Percentiles rank a stretch among this genome's conserved stretches.
These are phyloP conservation scores for Pocillopora meandrina DNA, from an alignment of 92 coral and sea anemone genomes.

Conservation along the genomic window DNA sequence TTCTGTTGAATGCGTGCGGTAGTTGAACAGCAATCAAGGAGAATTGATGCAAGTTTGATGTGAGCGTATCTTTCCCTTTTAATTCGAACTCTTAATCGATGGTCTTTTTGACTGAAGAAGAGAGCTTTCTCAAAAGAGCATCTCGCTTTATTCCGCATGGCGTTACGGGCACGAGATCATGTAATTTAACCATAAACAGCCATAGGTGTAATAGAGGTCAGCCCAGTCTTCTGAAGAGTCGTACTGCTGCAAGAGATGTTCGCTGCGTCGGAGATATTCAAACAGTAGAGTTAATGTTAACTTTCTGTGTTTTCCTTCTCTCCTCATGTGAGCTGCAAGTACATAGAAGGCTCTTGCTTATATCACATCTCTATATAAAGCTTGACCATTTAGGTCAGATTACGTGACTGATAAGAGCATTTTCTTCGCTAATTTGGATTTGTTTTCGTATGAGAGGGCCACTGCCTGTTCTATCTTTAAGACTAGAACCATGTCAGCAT, in stretches of 20 bases:
- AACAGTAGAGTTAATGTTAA: no score
- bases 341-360: no score
- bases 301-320: no score
- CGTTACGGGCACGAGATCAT: slow-evolving; percentile 5
- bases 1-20: slow-evolving; percentile 20
- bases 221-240: not conserved
- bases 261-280: not conserved
- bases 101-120: not conserved
- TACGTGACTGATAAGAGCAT: no score
- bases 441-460: no score
- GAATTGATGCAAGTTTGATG: slow-evolving; percentile 17
- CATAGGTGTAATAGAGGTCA: slow-evolving; percentile 26
- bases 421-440: no score
- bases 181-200: slow-evolving; percentile 1
- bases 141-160: not conserved
- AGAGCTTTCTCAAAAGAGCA: slow-evolving; percentile 7
- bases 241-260: slow-evolving; percentile 4
- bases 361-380: no score
- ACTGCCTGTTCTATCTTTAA: no score
- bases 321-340: no score
- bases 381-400: no score
- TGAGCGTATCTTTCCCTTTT: slow-evolving; percentile 7
- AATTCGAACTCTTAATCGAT: slow-evolving; percentile 2
- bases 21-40: slow-evolving; percentile 34
- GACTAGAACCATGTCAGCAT: no score